These are phyloP conservation scores for Elymnias hypermnestra DNA, from an alignment of 1,140 invertebrate species.

Conservation along the genomic window DNA sequence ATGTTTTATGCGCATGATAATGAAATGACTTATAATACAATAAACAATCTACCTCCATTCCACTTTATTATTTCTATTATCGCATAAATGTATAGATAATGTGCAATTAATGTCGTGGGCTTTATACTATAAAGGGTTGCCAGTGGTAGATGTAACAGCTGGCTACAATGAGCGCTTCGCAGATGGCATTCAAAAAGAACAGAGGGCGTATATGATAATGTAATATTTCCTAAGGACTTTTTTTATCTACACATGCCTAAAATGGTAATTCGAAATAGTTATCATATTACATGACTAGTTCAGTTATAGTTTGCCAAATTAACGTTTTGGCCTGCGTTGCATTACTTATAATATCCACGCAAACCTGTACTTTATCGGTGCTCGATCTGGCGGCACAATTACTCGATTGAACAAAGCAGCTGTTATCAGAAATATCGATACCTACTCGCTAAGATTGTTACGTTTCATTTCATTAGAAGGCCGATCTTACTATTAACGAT, in stretches of 20 bases:
- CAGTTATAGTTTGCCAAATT: slow-evolving; percentile 26
- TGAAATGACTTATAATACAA: no score
- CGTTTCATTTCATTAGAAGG: no score
- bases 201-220: slow-evolving; percentile 22
- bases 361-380: slow-evolving; percentile 46
- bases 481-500: no score
- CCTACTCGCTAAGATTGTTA: background rate
- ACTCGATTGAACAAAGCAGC: slow-evolving; percentile 43
- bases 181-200: slow-evolving; percentile 41
- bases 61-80: background rate
- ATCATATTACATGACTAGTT: slow-evolving; percentile 6
- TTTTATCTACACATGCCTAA: slow-evolving; percentile 9
- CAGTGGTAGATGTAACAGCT: slow-evolving; percentile 39
- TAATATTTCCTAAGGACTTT: slow-evolving; percentile 23
- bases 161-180: slow-evolving; percentile 31
- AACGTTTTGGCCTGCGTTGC: slow-evolving; percentile 35
- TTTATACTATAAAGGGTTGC: slow-evolving; percentile 35
- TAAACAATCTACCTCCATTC: background rate
- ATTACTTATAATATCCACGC: slow-evolving; percentile 37
- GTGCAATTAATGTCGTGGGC: background rate
- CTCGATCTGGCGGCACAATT: slow-evolving; percentile 42
- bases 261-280: slow-evolving; percentile 19
- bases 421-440: slow-evolving; percentile 26
- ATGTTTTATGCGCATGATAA: no score
- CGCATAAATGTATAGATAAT: background rate